Evolutionary conservation across 35 echinoderm and acorn worm species (phyloP).

Genomic region (Apostichopus parvimensis): DNA sequence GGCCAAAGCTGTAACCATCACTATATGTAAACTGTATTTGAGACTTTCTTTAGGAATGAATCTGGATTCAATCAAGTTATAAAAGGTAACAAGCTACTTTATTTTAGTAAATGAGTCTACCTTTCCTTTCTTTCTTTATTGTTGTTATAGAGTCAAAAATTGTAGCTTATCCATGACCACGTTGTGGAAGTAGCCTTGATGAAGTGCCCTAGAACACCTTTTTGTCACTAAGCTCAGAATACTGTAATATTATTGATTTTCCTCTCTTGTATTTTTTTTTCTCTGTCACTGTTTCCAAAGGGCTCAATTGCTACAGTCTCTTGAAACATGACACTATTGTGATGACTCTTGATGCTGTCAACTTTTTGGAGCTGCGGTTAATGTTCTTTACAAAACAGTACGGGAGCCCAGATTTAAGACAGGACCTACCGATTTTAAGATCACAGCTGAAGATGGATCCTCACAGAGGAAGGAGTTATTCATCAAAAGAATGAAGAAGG

Average conservation of each 20-base stretch:
- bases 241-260: background rate
- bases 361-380: slow-evolving; percentile 77
- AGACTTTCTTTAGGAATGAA: too few species aligned
- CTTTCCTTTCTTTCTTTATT: too few species aligned
- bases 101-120: too few species aligned
- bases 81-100: too few species aligned
- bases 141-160: too few species aligned
- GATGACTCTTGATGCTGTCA: slow-evolving; percentile 83
- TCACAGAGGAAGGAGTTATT: background rate
- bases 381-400: slow-evolving; percentile 67
- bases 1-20: too few species aligned
- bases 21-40: too few species aligned
- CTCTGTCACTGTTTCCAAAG: slow-evolving; percentile 37
- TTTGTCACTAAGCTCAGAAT: too few species aligned
- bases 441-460: background rate
- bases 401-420: background rate
- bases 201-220: too few species aligned
- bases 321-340: slow-evolving; percentile 94
- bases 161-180: too few species aligned
- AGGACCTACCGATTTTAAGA: slow-evolving; percentile 44
- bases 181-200: too few species aligned
- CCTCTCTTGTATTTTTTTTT: background rate
- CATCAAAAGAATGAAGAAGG: background rate
- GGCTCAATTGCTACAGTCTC: slow-evolving; percentile 83
- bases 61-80: too few species aligned